Percentiles rank a stretch among this genome's conserved stretches.
Conservation (phyloP, 2,888 invertebrate genomes). For the Nipponacmea schrenckii region DNA sequence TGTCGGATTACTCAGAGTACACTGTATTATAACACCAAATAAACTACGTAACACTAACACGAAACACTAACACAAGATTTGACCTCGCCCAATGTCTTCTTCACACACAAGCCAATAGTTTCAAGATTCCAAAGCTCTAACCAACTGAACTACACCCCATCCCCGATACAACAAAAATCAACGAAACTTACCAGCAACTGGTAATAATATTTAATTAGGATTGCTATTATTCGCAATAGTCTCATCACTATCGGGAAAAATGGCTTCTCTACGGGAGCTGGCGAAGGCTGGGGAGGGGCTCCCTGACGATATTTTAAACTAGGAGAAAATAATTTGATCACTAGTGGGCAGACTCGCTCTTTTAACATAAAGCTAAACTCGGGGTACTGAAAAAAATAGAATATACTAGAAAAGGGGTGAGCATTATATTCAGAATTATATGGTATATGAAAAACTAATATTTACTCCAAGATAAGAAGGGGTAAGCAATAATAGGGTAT, state of each 20-base stretch:
- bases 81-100: no score
- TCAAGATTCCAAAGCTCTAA: no score
- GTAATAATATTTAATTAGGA: conserved; percentile 93
- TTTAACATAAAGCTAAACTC: conserved; percentile 95
- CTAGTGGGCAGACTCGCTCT: conserved; percentile 95
- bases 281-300: conserved; percentile 55
- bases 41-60: no score
- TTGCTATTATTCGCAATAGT: conserved; percentile 88
- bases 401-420: conserved; percentile 7
- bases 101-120: no score
- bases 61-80: no score
- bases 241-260: conserved; percentile 98
- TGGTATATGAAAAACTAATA: not conserved
- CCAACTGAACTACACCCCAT: no score
- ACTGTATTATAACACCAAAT: no score
- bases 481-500: not conserved
- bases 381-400: conserved; percentile 77
- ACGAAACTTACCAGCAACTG: conserved; percentile 79
- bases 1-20: no score
- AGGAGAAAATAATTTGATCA: conserved; percentile 98
- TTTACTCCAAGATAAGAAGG: not conserved
- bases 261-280: conserved; percentile 78
- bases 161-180: no score
- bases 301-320: conserved; percentile 90
- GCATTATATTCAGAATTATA: not conserved